Base-by-base conservation (phyloP, 2,888 invertebrate species). In the Zygaena filipendulae region DNA sequence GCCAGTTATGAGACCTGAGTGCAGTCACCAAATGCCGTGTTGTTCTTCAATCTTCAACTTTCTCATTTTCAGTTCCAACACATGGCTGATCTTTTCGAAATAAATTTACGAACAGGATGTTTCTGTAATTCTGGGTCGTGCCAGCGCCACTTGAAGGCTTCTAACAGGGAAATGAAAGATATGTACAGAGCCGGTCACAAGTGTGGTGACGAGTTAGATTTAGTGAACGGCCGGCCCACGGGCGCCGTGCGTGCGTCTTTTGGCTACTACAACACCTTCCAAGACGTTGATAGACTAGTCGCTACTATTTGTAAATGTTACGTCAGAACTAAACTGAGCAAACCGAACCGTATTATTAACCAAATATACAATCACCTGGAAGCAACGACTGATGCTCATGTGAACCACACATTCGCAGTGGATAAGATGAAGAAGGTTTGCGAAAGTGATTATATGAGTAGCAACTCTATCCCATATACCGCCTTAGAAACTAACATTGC, bases 81-180 rank as follows among this genome's bases (percentile, higher is more conserved):
- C 51, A 87, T 97, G 81, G 91, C 95, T 0, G 88, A 92, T 42
- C 71, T 96, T 28, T 89, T 93, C 57, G 88, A 89, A 45, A 89
- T 98, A 27, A 87, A 89, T 43, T 61, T 98, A 21, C 84, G 98
- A 38, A 95, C 95, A 2, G 98, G 98, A 1, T 97, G 97, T 59
- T 95, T 97, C 59, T 98, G 98, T 62, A 98, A 98, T 72, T 90
- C 95, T 2, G 98, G 97, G 8, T 91, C 96, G 2, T 97, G 97
- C 56, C 92, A 95, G 58, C 74, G 86, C 25, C 90, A 91, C 51
- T 72, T 97, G 23, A 64, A 79, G 4, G 72, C 94, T 5, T 81
- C 85, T 0, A 82, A 88, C 27, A 75, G 84, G 8, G 87, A 91
- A 30, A 80, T 96, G 41, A 84, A 86, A 43, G 81, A 84, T 14